phyloP scores from a whole-genome alignment of 2,113 vertebrate genomes.

The Thunnus thynnus region DNA sequence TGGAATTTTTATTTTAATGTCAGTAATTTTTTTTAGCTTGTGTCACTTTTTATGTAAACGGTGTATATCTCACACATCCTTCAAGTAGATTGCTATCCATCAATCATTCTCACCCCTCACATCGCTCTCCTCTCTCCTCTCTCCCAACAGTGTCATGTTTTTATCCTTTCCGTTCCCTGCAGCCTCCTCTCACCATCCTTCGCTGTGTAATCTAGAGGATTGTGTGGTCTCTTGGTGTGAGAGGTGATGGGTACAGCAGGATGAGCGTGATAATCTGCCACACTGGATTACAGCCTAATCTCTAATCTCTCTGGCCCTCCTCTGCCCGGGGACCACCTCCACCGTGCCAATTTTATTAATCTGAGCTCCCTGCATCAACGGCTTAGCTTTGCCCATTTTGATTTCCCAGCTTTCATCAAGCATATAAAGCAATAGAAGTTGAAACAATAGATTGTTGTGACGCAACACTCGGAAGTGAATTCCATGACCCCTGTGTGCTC shows the following conservation, averaged over 20 bases:
- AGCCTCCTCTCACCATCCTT: slow-evolving; percentile 59
- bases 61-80: slow-evolving; percentile 25
- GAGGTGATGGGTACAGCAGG: slow-evolving; percentile 81
- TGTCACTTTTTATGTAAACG: slow-evolving; percentile 20
- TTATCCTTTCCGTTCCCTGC: slow-evolving; percentile 56
- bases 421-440: slow-evolving; percentile 56
- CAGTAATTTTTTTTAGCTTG: slow-evolving; percentile 27
- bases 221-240: slow-evolving; percentile 79
- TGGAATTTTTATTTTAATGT: slow-evolving; percentile 33
- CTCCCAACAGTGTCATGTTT: slow-evolving; percentile 39
- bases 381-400: slow-evolving; percentile 79
- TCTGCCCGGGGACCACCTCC: slow-evolving; percentile 73
- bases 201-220: slow-evolving; percentile 78
- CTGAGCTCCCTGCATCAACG: slow-evolving; percentile 61
- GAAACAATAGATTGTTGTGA: slow-evolving; percentile 75
- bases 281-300: slow-evolving; percentile 84
- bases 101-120: slow-evolving; percentile 47
- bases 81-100: slow-evolving; percentile 34
- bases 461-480: slow-evolving; percentile 66
- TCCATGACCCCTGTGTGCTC: slow-evolving; percentile 63
- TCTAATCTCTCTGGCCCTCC: slow-evolving; percentile 79
- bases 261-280: slow-evolving; percentile 83
- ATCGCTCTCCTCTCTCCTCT: slow-evolving; percentile 34
- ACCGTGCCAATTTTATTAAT: slow-evolving; percentile 78
- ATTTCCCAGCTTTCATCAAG: slow-evolving; percentile 72